Evolutionary conservation across 2,888 invertebrate species (phyloP).

Genomic region (Morpho achilles): DNA sequence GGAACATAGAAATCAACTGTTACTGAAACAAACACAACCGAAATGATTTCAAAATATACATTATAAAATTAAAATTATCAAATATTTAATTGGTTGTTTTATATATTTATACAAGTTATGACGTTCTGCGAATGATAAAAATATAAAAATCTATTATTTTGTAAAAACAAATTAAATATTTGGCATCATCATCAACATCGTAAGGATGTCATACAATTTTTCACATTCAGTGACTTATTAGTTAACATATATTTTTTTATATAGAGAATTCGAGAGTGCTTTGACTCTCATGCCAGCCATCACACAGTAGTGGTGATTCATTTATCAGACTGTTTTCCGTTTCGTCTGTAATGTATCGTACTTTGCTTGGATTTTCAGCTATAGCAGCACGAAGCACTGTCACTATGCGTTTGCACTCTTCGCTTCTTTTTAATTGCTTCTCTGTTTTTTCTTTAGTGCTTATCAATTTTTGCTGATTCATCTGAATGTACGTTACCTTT

Average conservation of each 20-base stretch:
- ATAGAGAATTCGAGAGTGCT: constrained; percentile 28
- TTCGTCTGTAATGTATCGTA: constrained; percentile 6
- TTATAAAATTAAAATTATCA: no score
- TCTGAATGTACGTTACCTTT: constrained; percentile 49
- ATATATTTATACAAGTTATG: no score
- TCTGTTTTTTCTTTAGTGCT: constrained; percentile 50
- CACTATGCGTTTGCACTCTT: constrained; percentile 43
- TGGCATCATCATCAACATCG: no score
- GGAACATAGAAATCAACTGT: no score
- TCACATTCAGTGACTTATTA: no score
- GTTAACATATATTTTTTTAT: constrained; percentile 2
- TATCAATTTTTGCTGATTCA: constrained; percentile 47
- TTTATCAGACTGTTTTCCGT: constrained; percentile 6
- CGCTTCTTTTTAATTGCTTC: constrained; percentile 47
- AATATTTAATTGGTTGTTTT: no score
- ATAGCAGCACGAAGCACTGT: constrained; percentile 40
- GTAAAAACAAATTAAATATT: no score
- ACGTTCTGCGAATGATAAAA: no score
- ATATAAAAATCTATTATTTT: no score
- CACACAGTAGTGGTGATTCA: constrained; percentile 1
- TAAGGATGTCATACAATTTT: no score
- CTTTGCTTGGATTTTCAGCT: constrained; percentile 1
- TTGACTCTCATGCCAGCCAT: constrained; percentile 35
- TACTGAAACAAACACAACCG: no score
- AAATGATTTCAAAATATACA: no score